Evolutionary conservation across 2,888 invertebrate genomes (phyloP).

Genomic region (Mamestra brassicae): DNA sequence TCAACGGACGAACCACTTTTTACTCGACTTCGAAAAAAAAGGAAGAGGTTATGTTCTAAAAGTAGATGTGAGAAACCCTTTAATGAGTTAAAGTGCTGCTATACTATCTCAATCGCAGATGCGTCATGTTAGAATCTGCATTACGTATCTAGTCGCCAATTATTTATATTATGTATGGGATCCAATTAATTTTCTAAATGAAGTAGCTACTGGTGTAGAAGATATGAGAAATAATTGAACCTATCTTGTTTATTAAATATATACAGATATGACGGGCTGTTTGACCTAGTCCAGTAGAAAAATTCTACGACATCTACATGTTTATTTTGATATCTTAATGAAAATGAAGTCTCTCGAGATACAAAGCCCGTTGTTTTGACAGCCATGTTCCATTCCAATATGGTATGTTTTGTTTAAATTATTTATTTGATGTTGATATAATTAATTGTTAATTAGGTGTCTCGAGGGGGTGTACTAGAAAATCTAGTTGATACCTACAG

Average conservation of each 20-base stretch:
- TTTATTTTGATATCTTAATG: neutral
- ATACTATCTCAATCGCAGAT: conserved; percentile 44
- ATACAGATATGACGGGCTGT: neutral
- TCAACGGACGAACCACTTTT: conserved; percentile 22
- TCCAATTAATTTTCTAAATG: conserved; percentile 27
- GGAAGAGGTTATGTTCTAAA: conserved; percentile 33
- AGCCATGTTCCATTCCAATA: neutral
- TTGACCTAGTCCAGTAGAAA: neutral
- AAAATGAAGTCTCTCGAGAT: neutral
- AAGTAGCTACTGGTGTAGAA: neutral
- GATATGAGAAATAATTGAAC: neutral
- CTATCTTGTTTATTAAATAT: neutral
- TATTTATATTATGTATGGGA: conserved; percentile 28
- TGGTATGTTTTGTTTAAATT: neutral
- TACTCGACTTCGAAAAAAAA: conserved; percentile 17
- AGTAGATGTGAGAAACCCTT: conserved; percentile 35
- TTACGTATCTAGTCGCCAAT: conserved; percentile 15
- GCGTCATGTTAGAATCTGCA: conserved; percentile 31
- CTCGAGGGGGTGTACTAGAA: neutral
- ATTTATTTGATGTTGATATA: neutral
- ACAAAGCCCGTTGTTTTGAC: neutral
- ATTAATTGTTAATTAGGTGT: neutral
- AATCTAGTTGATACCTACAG: neutral
- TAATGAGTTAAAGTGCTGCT: conserved; percentile 45
- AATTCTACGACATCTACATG: neutral